Conservation (phyloP, 35 echinoderm and acorn worm genomes). For the Chiridota heheva region DNA sequence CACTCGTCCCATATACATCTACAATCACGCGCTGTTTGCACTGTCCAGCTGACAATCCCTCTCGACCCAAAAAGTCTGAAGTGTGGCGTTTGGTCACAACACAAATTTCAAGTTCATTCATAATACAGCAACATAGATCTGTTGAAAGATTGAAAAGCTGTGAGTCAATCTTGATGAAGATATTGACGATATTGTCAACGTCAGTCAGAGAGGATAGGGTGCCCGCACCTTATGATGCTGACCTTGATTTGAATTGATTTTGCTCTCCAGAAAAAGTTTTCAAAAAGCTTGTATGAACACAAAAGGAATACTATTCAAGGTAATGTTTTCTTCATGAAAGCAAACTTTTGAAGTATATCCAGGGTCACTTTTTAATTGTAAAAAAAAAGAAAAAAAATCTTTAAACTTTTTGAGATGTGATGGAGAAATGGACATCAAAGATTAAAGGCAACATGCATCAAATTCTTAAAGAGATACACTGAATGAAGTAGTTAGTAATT, state of each 20-base stretch:
- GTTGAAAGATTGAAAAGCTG: neutral
- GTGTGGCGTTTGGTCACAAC: conserved; percentile 66
- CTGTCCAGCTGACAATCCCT: conserved; percentile 6
- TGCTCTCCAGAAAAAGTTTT: neutral
- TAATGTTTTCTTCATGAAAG: too few relatives aligned
- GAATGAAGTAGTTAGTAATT: too few relatives aligned
- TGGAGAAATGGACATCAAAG: too few relatives aligned
- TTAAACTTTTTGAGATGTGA: too few relatives aligned
- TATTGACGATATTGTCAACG: neutral
- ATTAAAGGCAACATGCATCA: too few relatives aligned
- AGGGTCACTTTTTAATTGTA: too few relatives aligned
- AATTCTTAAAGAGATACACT: too few relatives aligned
- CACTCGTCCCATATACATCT: conserved; percentile 49
- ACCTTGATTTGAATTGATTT: neutral
- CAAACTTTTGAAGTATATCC: too few relatives aligned
- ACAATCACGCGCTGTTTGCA: conserved; percentile 44
- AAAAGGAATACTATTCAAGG: too few relatives aligned
- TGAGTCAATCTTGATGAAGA: neutral
- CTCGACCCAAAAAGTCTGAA: too few relatives aligned
- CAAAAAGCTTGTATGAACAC: too few relatives aligned
- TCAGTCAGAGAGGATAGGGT: neutral
- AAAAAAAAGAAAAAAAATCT: too few relatives aligned
- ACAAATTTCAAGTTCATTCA: conserved; percentile 79
- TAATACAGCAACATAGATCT: conserved; percentile 83
- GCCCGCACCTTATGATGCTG: neutral